Conservation (phyloP, 2,797 vertebrate genomes). For the Myioborus miniatus region DNA sequence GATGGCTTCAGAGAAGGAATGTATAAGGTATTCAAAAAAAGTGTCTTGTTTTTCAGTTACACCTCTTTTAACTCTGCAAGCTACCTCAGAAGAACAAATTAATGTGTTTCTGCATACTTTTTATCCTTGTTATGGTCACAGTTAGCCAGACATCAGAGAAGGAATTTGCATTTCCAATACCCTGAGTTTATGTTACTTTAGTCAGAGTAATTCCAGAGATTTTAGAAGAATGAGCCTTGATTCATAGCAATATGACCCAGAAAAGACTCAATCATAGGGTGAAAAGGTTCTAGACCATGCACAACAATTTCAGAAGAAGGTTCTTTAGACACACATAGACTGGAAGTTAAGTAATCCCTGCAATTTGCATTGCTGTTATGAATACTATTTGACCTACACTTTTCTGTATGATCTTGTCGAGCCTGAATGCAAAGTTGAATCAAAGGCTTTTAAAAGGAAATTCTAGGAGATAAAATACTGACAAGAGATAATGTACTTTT, state of each 20-base stretch:
- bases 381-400: background rate
- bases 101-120: background rate
- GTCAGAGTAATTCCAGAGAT: background rate
- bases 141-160: background rate
- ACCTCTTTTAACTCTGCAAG: background rate
- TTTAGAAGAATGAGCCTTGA: background rate
- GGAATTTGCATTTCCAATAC: background rate
- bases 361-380: background rate
- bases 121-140: background rate
- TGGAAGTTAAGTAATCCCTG: background rate
- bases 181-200: background rate
- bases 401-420: background rate
- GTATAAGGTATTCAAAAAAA: background rate
- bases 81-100: background rate
- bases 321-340: background rate
- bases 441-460: conserved; percentile 2
- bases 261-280: background rate
- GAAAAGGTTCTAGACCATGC: background rate
- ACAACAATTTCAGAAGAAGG: background rate
- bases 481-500: conserved; percentile 3
- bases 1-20: background rate
- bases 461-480: background rate
- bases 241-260: background rate
- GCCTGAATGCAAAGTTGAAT: background rate
- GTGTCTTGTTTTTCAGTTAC: background rate